phyloP scores from a whole-genome alignment of 37 sponge, comb jelly and placozoan genomes.

The Crambe crambe region DNA sequence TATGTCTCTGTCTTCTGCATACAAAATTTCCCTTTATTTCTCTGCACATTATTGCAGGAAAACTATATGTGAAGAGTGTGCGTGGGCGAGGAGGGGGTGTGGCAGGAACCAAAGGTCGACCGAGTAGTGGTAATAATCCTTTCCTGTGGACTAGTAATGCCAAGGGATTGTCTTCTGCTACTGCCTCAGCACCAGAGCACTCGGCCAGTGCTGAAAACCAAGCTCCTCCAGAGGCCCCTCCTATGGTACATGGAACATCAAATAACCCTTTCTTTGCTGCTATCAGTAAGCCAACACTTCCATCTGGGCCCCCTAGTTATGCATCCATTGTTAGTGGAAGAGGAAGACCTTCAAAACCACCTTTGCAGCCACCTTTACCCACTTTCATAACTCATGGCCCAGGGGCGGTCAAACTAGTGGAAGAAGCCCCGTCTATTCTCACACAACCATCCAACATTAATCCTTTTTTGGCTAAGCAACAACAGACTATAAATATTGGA shows the following conservation, averaged over 20 bases:
- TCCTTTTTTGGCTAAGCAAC: too few relatives aligned
- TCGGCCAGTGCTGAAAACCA: too few relatives aligned
- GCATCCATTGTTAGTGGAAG: conserved; percentile 12
- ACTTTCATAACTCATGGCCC: conserved; percentile 36
- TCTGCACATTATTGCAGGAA: not conserved
- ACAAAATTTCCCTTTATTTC: not conserved
- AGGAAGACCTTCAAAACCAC: not conserved
- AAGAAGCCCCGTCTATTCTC: not conserved
- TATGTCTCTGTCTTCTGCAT: not conserved
- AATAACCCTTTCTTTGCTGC: conserved; percentile 34
- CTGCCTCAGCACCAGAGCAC: not conserved
- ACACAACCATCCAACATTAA: not conserved
- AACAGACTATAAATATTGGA: too few relatives aligned
- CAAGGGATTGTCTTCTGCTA: not conserved
- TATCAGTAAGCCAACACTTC: not conserved
- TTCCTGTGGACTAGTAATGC: not conserved
- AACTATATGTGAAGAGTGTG: too few relatives aligned
- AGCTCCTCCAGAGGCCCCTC: too few relatives aligned
- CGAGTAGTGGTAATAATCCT: not conserved
- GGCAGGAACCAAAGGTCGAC: not conserved
- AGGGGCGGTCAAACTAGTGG: not conserved
- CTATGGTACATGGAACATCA: too few relatives aligned
- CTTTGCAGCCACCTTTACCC: not conserved
- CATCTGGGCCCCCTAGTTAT: conserved; percentile 9
- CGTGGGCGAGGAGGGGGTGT: not conserved